These are phyloP conservation scores for Torymus auratus DNA, from an alignment of 2,888 invertebrate species.

Conservation along the genomic window DNA sequence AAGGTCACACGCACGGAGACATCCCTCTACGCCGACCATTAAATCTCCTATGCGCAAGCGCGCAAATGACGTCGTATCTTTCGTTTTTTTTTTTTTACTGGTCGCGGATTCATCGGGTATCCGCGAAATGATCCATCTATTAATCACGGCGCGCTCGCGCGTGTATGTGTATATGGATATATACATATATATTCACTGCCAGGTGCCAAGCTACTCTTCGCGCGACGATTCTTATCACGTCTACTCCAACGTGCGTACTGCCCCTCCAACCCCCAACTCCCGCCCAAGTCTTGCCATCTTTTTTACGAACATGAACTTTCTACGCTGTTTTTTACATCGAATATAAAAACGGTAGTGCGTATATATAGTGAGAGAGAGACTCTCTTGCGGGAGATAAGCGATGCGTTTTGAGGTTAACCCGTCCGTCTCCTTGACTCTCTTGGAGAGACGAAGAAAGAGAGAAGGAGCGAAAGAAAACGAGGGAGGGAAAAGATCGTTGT, in stretches of 20 bases:
- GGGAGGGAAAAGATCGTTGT: too few relatives aligned
- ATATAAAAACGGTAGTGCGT: slow-evolving; percentile 8
- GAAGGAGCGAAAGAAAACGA: too few relatives aligned
- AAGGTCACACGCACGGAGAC: too few relatives aligned
- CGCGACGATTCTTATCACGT: slow-evolving; percentile 23
- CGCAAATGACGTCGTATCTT: neutral
- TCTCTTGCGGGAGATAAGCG: neutral
- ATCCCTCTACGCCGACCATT: too few relatives aligned
- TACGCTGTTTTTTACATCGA: neutral
- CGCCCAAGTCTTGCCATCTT: slow-evolving; percentile 2
- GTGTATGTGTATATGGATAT: neutral
- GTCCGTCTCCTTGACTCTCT: slow-evolving; percentile 9
- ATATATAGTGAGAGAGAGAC: neutral
- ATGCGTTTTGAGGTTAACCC: slow-evolving; percentile 15
- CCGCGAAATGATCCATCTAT: slow-evolving; percentile 32
- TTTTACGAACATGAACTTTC: slow-evolving; percentile 19
- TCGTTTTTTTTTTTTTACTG: slow-evolving; percentile 33
- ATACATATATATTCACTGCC: neutral
- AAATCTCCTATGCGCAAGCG: neutral
- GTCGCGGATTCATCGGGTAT: slow-evolving; percentile 46
- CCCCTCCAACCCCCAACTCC: neutral
- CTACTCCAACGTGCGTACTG: neutral
- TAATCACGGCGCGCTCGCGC: slow-evolving; percentile 20
- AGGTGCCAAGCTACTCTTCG: slow-evolving; percentile 1
- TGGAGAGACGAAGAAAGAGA: neutral